Evolutionary conservation across 2,797 vertebrate species (phyloP), one percentile per base, ranked within the genome.

Genomic region (Sciurus carolinensis): DNA sequence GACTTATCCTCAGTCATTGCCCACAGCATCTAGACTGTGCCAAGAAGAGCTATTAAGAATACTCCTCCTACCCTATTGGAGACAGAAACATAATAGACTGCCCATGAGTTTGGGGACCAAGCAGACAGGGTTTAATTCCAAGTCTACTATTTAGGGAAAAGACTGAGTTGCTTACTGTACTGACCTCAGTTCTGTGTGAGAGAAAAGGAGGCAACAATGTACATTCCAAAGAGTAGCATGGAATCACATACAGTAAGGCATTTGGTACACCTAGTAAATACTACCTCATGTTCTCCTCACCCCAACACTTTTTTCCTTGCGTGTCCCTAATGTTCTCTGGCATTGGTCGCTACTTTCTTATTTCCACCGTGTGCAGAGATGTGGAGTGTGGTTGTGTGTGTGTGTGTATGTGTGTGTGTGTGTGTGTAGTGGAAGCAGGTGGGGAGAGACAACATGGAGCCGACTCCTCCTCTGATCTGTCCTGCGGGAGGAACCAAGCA

Each of bases 401-500:
- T 36, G 57, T 28, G 62, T 24, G 30, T 22, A 17, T 47, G 22
- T 30, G 50, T 59, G 57, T 39, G 20, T 26, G 10, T 30, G 50
- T 30, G 42, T 26, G 26, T n/a, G 14, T 1, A 28, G n/a, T 20
- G 42, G 69, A 44, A 1, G 28, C 1, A 22, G 30, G 17, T 24
- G 57, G 64, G 47, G 64, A 66, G 50, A 72, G 87, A 47, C 0
- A n/a, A 66, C 14, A 0, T 15, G 28, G 42, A 81, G 62, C 7
- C 57, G 47, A 79, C 67, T 77, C 30, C 77, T 87, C 84, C 75
- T 94, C 92, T 85, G 83, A 81, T 92, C 47, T 82, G 96, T 96
- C 97, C 94, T 95, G 81, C 0, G 81, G 91, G 87, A 97, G 76
- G 95, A 84, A 59, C 54, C 77, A 3, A 28, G 81, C 62, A 24